phyloP scores from a whole-genome alignment of 2,888 invertebrate genomes.

The Esperia sulphurella region DNA sequence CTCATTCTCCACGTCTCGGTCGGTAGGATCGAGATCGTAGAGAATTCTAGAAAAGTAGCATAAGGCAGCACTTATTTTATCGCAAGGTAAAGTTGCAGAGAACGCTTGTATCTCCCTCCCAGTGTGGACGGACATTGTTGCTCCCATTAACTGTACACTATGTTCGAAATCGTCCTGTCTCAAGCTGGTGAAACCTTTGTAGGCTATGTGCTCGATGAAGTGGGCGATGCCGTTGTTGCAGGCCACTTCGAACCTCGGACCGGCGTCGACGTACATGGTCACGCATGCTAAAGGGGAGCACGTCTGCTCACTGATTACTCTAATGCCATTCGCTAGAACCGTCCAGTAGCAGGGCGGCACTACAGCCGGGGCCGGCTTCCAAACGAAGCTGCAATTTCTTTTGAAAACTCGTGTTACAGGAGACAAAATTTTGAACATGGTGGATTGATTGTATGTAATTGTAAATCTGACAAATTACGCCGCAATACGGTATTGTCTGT shows the following conservation, averaged over 20 bases:
- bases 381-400: neutral
- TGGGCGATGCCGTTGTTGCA: constrained; percentile 53
- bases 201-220: constrained; percentile 59
- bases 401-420: neutral
- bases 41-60: constrained; percentile 35
- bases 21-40: constrained; percentile 31
- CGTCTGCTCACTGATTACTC: constrained; percentile 43
- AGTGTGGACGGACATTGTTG: constrained; percentile 39
- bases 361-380: neutral
- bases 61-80: constrained; percentile 21
- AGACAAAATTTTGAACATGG: no score
- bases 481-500: no score
- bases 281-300: constrained; percentile 25
- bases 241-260: constrained; percentile 48
- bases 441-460: no score
- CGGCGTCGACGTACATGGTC: constrained; percentile 43
- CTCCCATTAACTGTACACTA: constrained; percentile 23
- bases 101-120: constrained; percentile 50
- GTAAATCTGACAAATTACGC: no score
- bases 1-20: constrained; percentile 37
- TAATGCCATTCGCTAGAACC: constrained; percentile 44
- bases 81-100: constrained; percentile 26
- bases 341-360: constrained; percentile 7
- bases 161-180: constrained; percentile 25
- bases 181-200: constrained; percentile 40